Conservation (phyloP, 2,888 invertebrate species). For the Nymphalis c-album region DNA sequence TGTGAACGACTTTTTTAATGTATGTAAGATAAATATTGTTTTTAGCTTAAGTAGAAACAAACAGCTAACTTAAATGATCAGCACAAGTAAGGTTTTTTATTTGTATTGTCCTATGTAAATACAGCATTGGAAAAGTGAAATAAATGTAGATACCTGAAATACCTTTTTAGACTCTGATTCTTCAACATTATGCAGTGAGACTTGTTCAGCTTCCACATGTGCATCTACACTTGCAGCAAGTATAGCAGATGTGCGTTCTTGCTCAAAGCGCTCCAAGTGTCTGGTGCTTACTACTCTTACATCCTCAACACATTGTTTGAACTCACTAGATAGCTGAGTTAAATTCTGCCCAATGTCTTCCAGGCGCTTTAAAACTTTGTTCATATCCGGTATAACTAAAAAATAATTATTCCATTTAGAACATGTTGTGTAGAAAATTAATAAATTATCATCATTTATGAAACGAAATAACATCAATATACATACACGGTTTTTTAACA, state of each 20-base stretch:
- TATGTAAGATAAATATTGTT: no score
- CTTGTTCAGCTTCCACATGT: slow-evolving; percentile 81
- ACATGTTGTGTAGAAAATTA: neutral
- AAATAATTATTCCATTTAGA: slow-evolving; percentile 8
- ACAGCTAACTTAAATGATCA: no score
- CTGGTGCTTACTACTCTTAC: slow-evolving; percentile 84
- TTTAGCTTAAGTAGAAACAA: no score
- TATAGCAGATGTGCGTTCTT: slow-evolving; percentile 85
- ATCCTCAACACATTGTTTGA: slow-evolving; percentile 87
- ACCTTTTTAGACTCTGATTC: slow-evolving; percentile 89
- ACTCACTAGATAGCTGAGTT: slow-evolving; percentile 85
- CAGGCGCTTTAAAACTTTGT: slow-evolving; percentile 82
- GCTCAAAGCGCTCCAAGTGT: slow-evolving; percentile 82
- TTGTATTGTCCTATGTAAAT: neutral
- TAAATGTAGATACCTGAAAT: slow-evolving; percentile 22
- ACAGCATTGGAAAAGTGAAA: neutral
- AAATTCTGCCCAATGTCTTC: slow-evolving; percentile 87
- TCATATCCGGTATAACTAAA: slow-evolving; percentile 62
- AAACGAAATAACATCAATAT: no score
- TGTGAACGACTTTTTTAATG: no score
- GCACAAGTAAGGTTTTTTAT: no score
- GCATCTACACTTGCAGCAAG: slow-evolving; percentile 85
- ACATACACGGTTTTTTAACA: no score
- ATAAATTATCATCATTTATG: no score
- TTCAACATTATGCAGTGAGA: slow-evolving; percentile 69